Conservation (phyloP, 2,113 vertebrate genomes). For the Oryzias melastigma region DNA sequence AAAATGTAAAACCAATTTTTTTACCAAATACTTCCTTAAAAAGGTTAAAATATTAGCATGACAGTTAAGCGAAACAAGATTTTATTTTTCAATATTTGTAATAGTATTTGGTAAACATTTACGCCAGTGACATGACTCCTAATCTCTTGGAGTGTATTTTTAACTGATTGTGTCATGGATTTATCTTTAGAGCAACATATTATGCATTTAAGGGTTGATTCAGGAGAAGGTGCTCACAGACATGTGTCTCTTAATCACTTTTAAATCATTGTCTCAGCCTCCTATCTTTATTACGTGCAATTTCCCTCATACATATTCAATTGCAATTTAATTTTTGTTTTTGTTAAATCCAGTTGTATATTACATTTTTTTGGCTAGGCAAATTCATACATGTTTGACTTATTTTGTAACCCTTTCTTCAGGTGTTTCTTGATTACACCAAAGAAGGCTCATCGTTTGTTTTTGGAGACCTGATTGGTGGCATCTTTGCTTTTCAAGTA, state of each 20-base stretch:
- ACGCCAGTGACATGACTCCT: background rate
- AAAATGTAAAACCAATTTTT: too few relatives aligned
- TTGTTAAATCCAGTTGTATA: background rate
- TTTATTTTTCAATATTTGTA: too few relatives aligned
- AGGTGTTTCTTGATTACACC: constrained; percentile 90
- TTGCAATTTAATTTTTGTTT: background rate
- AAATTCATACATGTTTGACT: background rate
- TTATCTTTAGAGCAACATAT: constrained; percentile 51
- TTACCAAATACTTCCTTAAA: too few relatives aligned
- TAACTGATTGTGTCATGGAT: background rate
- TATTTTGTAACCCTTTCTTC: constrained; percentile 3
- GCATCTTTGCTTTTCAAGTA: constrained; percentile 92
- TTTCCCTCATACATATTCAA: background rate
- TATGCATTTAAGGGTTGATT: constrained; percentile 4
- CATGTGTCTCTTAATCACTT: constrained; percentile 14
- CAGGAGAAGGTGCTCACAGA: background rate
- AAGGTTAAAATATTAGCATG: too few relatives aligned
- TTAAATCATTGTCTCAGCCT: constrained; percentile 1
- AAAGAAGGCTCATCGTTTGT: constrained; percentile 86
- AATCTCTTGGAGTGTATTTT: background rate
- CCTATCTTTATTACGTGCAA: background rate
- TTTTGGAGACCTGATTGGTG: constrained; percentile 82
- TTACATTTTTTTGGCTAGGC: background rate
- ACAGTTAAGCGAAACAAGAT: too few relatives aligned
- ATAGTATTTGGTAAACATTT: background rate